Base-by-base conservation (phyloP, 2,113 vertebrate genomes). In the Gavialis gangeticus region DNA sequence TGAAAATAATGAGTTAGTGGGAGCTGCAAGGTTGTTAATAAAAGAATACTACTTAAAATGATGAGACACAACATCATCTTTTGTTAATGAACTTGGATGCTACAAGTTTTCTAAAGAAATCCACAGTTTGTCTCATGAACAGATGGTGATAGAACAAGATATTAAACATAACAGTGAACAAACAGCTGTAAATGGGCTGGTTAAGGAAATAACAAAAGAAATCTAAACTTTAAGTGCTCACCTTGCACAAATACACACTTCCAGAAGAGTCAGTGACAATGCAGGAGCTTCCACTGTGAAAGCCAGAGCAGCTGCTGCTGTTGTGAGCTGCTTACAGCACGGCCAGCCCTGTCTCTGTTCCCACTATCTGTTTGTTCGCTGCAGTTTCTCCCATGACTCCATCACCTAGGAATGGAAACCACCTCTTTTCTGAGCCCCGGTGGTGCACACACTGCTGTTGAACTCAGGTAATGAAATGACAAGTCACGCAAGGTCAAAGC, bases 351-450 rank as follows among this genome's bases (percentile, higher is more conserved):
- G 79, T 92, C 95, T 85, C 63, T 91, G 85, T 95, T 96, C 93
- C 96, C 30, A 37, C 91, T 88, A 58, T 90, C 97, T 22, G 87
- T 67, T 95, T 28, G 84, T 93, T 95, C 85, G 63, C 92, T 62
- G 96, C 97, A 34, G 86, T 58, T 97, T 96, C 98, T 96, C 91
- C 96, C 75, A 91, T 98, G 98, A 98, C 97, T 97, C 97, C 93
- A 97, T 95, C 85, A 66, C 84, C 82, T 91, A 95, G 97, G 95
- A 98, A 98, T 97, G 96, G 97, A 95, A 92, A 94, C 94, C 88
- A 80, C 86, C 93, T 94, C 64, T 12, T 60, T 90, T 76, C 66
- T 75, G 76, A 12, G 85, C 63, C 24, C 92, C 30, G 79, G 78
- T 71, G 88, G 86, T 76, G 34, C 28, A 24, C 64, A 54, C 28